A percentile compares a stretch with the other conserved stretches of the same genome.
Conservation (phyloP, 2,113 vertebrate genomes). For the Thymallus thymallus region DNA sequence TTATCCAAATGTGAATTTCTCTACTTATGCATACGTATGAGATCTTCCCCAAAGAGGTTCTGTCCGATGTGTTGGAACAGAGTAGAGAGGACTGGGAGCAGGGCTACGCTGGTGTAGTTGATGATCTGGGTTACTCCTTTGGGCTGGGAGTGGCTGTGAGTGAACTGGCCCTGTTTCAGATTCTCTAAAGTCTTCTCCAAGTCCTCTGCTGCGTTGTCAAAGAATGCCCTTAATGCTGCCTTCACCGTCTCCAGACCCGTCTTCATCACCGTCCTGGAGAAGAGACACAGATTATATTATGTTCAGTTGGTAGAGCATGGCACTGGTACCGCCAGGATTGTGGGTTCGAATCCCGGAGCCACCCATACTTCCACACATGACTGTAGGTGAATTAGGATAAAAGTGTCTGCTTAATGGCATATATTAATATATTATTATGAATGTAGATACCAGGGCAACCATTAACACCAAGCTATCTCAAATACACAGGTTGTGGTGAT, state of each 20-base stretch:
- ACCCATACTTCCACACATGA: too few species aligned
- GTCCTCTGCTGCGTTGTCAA: conserved; percentile 89
- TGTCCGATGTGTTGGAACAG: conserved; percentile 94
- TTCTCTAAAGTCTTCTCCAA: conserved; percentile 93
- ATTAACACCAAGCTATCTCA: too few species aligned
- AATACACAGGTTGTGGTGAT: too few species aligned
- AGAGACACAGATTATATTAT: background rate
- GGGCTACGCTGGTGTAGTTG: conserved; percentile 93
- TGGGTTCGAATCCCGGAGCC: too few species aligned
- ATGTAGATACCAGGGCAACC: too few species aligned
- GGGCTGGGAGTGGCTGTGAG: conserved; percentile 83
- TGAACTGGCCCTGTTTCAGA: conserved; percentile 92
- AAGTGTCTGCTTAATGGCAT: too few species aligned
- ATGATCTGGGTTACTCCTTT: conserved; percentile 92
- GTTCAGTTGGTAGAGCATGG: background rate
- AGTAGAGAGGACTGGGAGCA: conserved; percentile 89
- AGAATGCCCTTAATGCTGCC: conserved; percentile 82
- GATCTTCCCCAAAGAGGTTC: conserved; percentile 91
- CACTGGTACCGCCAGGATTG: too few species aligned
- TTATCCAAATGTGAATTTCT: too few species aligned
- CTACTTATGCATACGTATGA: conserved; percentile 80
- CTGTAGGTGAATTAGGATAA: too few species aligned
- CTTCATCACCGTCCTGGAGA: conserved; percentile 92
- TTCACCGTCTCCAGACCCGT: conserved; percentile 90
- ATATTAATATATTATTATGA: too few species aligned